Percentiles rank a stretch among this genome's conserved stretches.
Conservation (phyloP, 2,888 invertebrate genomes). For the Ptycholaimellus sp. region DNA sequence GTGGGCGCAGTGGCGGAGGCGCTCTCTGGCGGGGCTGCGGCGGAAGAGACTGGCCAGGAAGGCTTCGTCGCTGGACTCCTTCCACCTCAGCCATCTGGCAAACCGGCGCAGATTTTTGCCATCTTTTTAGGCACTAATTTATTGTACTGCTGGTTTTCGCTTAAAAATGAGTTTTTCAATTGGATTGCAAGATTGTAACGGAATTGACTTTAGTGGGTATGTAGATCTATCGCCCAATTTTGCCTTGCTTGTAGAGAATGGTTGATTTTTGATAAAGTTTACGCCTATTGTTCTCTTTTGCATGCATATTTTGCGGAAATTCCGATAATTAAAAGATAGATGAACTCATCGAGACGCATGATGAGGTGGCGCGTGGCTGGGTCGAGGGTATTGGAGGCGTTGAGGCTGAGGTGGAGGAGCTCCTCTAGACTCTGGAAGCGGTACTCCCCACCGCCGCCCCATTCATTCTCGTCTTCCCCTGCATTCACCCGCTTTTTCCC, state of each 20-base stretch:
- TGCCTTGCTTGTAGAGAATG: no score
- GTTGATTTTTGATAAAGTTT: no score
- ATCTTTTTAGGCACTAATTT: not conserved
- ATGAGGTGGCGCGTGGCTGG: constrained; percentile 14
- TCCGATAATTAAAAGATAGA: no score
- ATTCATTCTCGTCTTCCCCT: no score
- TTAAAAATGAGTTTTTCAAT: not conserved
- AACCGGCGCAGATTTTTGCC: no score
- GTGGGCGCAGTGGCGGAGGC: constrained; percentile 14
- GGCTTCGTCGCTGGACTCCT: constrained; percentile 9
- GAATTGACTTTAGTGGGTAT: no score
- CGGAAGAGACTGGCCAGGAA: constrained; percentile 14
- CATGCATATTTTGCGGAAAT: no score
- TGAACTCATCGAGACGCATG: constrained; percentile 13
- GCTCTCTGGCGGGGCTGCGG: constrained; percentile 8
- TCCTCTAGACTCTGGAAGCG: constrained; percentile 9
- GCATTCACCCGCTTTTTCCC: no score
- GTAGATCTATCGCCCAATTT: no score
- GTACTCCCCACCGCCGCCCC: no score
- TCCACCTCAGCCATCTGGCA: constrained; percentile 12
- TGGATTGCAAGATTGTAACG: constrained; percentile 2
- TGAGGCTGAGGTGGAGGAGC: constrained; percentile 9
- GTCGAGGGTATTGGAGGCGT: constrained; percentile 11
- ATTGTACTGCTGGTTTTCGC: constrained; percentile 4
- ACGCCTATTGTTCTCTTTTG: no score